Evolutionary conservation across 2,888 invertebrate species (phyloP), one percentile per base, ranked within the genome.

Genomic region (Orthosia incerta): DNA sequence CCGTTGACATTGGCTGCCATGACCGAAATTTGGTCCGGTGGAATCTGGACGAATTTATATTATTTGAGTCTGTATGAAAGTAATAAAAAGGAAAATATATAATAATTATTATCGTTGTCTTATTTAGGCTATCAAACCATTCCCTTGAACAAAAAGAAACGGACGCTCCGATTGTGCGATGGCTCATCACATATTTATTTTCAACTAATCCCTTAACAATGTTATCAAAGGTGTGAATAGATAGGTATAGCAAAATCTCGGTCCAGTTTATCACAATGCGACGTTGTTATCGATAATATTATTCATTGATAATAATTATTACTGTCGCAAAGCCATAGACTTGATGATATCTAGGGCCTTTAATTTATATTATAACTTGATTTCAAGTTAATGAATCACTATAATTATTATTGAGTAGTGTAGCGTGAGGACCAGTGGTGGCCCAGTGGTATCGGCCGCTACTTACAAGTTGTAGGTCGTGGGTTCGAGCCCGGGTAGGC

Each of bases 261-360:
- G 74, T 26, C 3, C 9, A 55, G 59, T 11, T 65, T 74, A 74
- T 83, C 79, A 62, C 20, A 68, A 55, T 79, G 75, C 83, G 83
- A 48, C 59, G 79, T 12, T 74, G 0, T 66, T 71, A 80, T 79
- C 67, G 23, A 55, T 55, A 16, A 57, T 55, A n/a, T 61, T 57
- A 63, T 45, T 23, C 23, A 53, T 13, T 46, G 74, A 82, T 82
- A 61, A 62, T 57, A 57, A 55, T 64, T 31, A 55, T 61, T 39
- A 9, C 13, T 20, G 53, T 67, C 31, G 31, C 69, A 61, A 67
- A 39, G 16, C 50, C 53, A 63, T 9, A 13, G 3, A 4, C 12
- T 62, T 23, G 7, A 31, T 13, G 12, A 51, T 62, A 9, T 46
- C 2, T 46, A 16, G 51, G 11, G 23, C 4, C 23, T 53, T 9